A percentile compares a stretch with the other conserved stretches of the same genome.
These are phyloP conservation scores for Xenotilapia longispinis DNA, from an alignment of 2,113 vertebrate genomes.

Conservation along the genomic window DNA sequence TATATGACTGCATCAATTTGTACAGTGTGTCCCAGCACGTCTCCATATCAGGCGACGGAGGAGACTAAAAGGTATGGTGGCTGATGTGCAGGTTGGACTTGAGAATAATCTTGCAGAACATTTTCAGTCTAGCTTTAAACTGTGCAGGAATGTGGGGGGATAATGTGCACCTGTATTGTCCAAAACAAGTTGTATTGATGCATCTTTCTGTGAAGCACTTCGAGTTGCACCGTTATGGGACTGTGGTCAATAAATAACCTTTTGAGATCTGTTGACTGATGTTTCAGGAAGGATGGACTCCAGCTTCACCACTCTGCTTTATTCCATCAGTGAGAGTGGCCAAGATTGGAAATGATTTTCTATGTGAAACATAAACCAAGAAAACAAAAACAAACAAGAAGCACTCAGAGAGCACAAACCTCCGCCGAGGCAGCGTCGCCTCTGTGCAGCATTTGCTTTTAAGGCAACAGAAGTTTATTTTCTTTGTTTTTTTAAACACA, in stretches of 20 bases:
- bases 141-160: neutral
- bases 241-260: neutral
- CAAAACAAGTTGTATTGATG: neutral
- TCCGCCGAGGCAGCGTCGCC: accelerated
- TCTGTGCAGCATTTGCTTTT: neutral
- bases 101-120: neutral
- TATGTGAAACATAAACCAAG: neutral
- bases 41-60: neutral
- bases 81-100: neutral
- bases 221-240: neutral
- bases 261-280: neutral
- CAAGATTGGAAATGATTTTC: neutral
- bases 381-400: neutral
- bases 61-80: neutral
- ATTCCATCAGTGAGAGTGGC: neutral
- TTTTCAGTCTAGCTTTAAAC: neutral
- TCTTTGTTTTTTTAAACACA: neutral
- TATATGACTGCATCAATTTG: neutral
- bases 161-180: neutral
- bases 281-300: neutral
- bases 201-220: neutral
- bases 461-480: neutral
- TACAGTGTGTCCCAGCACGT: neutral
- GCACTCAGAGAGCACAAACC: neutral
- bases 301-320: neutral